A percentile compares a stretch with the other conserved stretches of the same genome.
phyloP scores from a whole-genome alignment of 2,113 vertebrate genomes.

The Salvator merianae region DNA sequence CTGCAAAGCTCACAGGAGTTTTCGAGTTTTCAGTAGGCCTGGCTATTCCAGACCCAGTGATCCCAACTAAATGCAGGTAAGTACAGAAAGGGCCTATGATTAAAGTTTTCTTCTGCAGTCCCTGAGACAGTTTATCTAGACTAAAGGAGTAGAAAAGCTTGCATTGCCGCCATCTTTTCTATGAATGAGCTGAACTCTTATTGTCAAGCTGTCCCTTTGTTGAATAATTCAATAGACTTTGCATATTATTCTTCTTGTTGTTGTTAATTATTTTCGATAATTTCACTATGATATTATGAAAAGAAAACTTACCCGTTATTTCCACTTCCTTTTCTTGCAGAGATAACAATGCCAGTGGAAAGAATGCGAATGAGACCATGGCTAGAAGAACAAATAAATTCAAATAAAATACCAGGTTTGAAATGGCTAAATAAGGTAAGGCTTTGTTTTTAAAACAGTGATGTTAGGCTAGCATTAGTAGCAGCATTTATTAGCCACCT shows the following conservation, averaged over 20 bases:
- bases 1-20: too few species aligned
- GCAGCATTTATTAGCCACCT: not conserved
- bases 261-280: not conserved
- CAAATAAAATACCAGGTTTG: slow-evolving; percentile 89
- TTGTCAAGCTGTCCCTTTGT: not conserved
- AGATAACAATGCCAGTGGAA: slow-evolving; percentile 93
- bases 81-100: not conserved
- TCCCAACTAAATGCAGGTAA: too few species aligned
- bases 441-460: slow-evolving; percentile 7
- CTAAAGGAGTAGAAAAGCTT: not conserved
- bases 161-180: not conserved
- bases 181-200: not conserved
- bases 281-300: slow-evolving; percentile 2
- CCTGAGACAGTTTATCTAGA: not conserved
- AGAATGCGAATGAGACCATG: slow-evolving; percentile 98
- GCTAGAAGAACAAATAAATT: slow-evolving; percentile 97
- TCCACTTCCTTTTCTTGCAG: slow-evolving; percentile 47
- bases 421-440: slow-evolving; percentile 96
- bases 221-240: not conserved
- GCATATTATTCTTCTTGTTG: not conserved
- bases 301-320: slow-evolving; percentile 16
- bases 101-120: not conserved
- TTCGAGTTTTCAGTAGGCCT: too few species aligned
- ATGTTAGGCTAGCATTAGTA: not conserved
- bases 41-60: too few species aligned